phyloP scores from a whole-genome alignment of 2,797 vertebrate species.

The Cossypha heuglini region DNA sequence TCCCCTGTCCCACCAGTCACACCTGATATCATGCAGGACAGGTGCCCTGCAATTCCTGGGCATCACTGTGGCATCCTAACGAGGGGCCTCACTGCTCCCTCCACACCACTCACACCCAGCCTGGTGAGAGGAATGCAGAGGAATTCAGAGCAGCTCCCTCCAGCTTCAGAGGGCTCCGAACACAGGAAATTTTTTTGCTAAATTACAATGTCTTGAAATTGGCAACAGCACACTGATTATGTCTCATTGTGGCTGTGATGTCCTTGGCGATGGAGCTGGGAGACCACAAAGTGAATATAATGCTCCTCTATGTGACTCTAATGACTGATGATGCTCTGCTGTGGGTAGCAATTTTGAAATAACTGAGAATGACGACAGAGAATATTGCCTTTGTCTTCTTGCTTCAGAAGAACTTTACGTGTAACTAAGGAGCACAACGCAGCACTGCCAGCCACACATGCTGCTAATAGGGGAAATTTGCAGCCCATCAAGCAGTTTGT shows the following conservation, averaged over 20 bases:
- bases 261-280: conserved; percentile 30
- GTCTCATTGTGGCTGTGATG: conserved; percentile 33
- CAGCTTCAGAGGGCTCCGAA: conserved; percentile 18
- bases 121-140: background rate
- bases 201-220: conserved; percentile 45
- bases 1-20: background rate
- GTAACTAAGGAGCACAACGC: conserved; percentile 7
- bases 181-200: conserved; percentile 35
- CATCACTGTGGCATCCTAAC: background rate
- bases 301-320: conserved; percentile 50
- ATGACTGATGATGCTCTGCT: conserved; percentile 30
- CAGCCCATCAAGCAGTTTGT: background rate
- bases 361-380: conserved; percentile 38
- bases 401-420: conserved; percentile 12
- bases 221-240: conserved; percentile 14
- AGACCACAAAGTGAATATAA: conserved; percentile 18
- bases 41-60: background rate
- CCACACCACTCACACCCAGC: background rate
- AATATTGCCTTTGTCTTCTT: conserved; percentile 38
- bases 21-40: background rate
- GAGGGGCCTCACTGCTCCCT: background rate
- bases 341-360: conserved; percentile 49
- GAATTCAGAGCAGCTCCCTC: conserved; percentile 8
- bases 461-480: conserved; percentile 23
- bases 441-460: background rate